Evolutionary conservation across 2,888 invertebrate genomes (phyloP), one percentile per base, ranked within the genome.

Genomic region (Kuschelorhynchus macadamiae): DNA sequence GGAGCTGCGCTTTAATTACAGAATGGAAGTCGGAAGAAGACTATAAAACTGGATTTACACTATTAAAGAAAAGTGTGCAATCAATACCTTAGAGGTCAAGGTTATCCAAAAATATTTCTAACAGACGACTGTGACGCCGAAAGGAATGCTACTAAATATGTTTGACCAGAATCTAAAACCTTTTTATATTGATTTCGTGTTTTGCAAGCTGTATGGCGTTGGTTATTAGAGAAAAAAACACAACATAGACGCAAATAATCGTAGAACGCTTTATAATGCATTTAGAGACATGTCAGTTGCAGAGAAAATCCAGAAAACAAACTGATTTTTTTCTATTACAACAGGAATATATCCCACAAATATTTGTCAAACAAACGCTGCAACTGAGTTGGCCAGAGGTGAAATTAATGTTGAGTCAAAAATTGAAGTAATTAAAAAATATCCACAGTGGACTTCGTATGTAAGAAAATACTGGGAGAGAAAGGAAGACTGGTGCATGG

Each of bases 301-400:
- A 3, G 12, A 17, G 9, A 42, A 18, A 11, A 12, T 21, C 11
- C 11, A 42, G 17, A 18, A 39, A n/a, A 42, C 56, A 3, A 3
- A 2, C 42, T 17, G 4, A 16, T 39, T 49, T 20, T 50, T 42
- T 50, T 12, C 41, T 30, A 30, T 2, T 9, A 36, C 46, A 42
- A 55, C 41, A 41, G 42, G 7, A 12, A 50, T 25, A 25, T 3
- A 25, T 25, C 7, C 25, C 7, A 25, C 25, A 7, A 62, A 39
- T 47, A 98, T 21, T 47, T 16, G 1, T 36, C 36, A 12, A 2
- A 36, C 36, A 9, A 12, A 36, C 3, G 11, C 11, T 36, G 36
- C 3, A n/a, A 12, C 3, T 12, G 11, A 9, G 12, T 3, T 36
- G 14, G 46, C 4, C 25, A 7, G 7, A 25, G 25, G 7, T 25